Evolutionary conservation across 2,888 invertebrate species (phyloP).

Genomic region (Galerucella nymphaeae): DNA sequence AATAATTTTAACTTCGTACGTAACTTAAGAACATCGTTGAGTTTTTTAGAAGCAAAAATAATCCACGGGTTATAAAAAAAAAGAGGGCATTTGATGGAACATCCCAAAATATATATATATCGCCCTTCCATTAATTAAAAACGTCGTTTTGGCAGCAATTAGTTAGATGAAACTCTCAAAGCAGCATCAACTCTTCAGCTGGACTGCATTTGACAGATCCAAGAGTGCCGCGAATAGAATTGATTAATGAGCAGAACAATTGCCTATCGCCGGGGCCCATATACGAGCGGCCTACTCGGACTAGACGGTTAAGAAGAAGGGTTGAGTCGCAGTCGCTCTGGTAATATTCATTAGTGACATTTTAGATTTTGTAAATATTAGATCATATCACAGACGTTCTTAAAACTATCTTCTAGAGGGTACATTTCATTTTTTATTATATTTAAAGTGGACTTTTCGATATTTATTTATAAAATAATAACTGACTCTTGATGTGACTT

Average conservation of each 20-base stretch:
- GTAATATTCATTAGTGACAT: slow-evolving; percentile 59
- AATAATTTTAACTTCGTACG: no score
- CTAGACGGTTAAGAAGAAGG: slow-evolving; percentile 58
- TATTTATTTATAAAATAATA: no score
- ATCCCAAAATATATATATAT: slow-evolving; percentile 58
- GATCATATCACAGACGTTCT: slow-evolving; percentile 26
- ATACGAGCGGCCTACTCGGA: slow-evolving; percentile 43
- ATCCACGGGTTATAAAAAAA: slow-evolving; percentile 35
- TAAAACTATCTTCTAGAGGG: neutral
- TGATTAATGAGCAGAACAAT: slow-evolving; percentile 66
- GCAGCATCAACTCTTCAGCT: slow-evolving; percentile 63
- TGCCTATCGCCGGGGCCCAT: slow-evolving; percentile 57
- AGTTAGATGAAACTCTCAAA: slow-evolving; percentile 65
- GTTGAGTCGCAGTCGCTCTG: slow-evolving; percentile 51
- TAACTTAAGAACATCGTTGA: slow-evolving; percentile 42
- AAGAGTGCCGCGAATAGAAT: slow-evolving; percentile 63
- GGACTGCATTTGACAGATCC: slow-evolving; percentile 64
- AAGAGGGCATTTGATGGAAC: slow-evolving; percentile 51
- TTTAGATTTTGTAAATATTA: slow-evolving; percentile 61
- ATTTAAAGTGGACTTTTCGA: no score
- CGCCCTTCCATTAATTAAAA: slow-evolving; percentile 64
- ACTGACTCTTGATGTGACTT: no score
- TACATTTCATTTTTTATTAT: neutral
- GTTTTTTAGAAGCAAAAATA: slow-evolving; percentile 36
- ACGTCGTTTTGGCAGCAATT: slow-evolving; percentile 65